These are phyloP conservation scores for Pterostichus madidus DNA, from an alignment of 2,888 invertebrate species.

Conservation along the genomic window DNA sequence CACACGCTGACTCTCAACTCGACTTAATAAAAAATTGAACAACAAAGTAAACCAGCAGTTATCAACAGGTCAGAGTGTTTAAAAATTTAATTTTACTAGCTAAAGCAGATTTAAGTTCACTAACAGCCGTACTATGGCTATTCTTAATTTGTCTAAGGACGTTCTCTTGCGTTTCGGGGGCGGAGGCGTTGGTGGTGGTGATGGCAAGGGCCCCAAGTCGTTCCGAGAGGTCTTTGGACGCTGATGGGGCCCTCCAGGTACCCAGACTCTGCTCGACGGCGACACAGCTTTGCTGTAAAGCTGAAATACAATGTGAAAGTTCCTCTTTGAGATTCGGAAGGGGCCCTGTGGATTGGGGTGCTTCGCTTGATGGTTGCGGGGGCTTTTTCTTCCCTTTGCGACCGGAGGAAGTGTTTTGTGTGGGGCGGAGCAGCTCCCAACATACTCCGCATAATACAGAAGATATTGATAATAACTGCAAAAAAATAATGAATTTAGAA, in stretches of 20 bases:
- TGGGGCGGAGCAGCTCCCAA: conserved; percentile 78
- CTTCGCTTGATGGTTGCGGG: conserved; percentile 71
- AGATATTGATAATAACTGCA: conserved; percentile 81
- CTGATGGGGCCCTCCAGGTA: conserved; percentile 76
- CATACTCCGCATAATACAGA: conserved; percentile 80
- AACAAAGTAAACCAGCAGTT: neutral
- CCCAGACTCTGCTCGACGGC: conserved; percentile 77
- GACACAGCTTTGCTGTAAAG: conserved; percentile 72
- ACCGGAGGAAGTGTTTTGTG: conserved; percentile 73
- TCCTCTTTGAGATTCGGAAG: conserved; percentile 72
- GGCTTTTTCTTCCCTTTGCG: conserved; percentile 82
- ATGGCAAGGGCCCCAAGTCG: conserved; percentile 76
- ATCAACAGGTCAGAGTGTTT: conserved; percentile 76
- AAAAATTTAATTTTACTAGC: conserved; percentile 80
- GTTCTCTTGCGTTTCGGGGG: conserved; percentile 75
- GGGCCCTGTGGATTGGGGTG: conserved; percentile 67
- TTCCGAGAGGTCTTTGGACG: conserved; percentile 74
- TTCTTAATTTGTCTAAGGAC: conserved; percentile 78
- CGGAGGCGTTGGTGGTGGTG: neutral
- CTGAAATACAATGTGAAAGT: conserved; percentile 75
- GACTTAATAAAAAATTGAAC: conserved; percentile 4
- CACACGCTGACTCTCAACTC: neutral
- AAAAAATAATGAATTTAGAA: conserved; percentile 66
- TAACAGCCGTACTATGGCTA: conserved; percentile 79
- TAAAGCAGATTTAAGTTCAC: conserved; percentile 79